Evolutionary conservation across 1,140 invertebrate species (phyloP), one percentile per base, ranked within the genome.

Genomic region (Penaeus japonicus): DNA sequence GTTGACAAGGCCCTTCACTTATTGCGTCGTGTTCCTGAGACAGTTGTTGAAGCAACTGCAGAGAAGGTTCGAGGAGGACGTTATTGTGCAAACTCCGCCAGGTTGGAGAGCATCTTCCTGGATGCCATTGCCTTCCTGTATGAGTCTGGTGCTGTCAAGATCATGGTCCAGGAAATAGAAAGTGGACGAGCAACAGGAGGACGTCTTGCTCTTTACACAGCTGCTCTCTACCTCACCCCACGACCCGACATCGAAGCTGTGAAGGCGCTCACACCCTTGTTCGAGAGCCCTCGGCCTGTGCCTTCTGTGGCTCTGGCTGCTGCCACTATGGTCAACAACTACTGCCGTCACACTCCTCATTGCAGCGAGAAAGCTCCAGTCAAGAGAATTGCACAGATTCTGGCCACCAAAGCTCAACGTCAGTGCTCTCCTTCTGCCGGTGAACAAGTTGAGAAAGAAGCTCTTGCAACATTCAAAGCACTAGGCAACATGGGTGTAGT

Each of bases 401-500:
- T 73, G 27, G 70, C 70, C 17, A 10, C 70, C 10, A 27, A 73
- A 73, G 70, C 30, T 7, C 70, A 73, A 20, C 18, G 35, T 1
- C 35, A 30, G 12, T 73, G 70, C n/a, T 27, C 35, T n/a, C 27
- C 80, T 15, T 27, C 81, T 27, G 81, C 65, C 59, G 87, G 78
- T 24, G 53, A 82, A 4, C 70, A 84, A 35, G 30, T 20, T 1
- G 59, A 78, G 27, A 15, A 78, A 27, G 54, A n/a, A 47, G 87
- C 79, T 1, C 65, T 88, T 27, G 32, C 39, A 20, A 59, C 80
- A 18, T 32, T 88, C 7, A 88, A 83, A 55, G 80, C 70, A 15
- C 18, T 88, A 32, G 87, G 87, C 47, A 88, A 88, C 73, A 84
- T 84, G 55, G 80, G 87, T 22, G 32, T 88, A 12, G 62, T 88